These are phyloP conservation scores for Furcula furcula DNA, from an alignment of 2,888 invertebrate species.

Conservation along the genomic window DNA sequence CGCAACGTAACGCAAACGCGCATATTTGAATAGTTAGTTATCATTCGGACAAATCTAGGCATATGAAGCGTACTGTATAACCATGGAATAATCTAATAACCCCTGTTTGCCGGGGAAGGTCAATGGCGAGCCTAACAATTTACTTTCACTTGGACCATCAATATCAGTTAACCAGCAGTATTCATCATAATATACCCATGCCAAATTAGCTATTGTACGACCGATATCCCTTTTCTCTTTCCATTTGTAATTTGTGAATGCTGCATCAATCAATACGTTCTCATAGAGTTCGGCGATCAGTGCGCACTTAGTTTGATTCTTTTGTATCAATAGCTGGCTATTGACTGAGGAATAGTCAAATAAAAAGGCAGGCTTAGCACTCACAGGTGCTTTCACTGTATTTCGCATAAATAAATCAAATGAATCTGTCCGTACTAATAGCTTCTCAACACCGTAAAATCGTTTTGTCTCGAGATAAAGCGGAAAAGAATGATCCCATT, in stretches of 20 bases:
- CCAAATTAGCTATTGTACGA: constrained; percentile 35
- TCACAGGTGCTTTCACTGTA: constrained; percentile 25
- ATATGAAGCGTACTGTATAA: too few species aligned
- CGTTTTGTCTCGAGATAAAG: not conserved
- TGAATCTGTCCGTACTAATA: constrained; percentile 6
- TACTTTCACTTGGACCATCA: constrained; percentile 61
- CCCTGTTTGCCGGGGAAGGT: too few species aligned
- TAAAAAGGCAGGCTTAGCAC: constrained; percentile 12
- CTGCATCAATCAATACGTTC: constrained; percentile 29
- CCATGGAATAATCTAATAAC: too few species aligned
- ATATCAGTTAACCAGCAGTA: constrained; percentile 26
- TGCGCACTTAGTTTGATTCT: constrained; percentile 7
- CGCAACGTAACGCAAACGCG: too few species aligned
- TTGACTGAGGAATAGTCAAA: constrained; percentile 7
- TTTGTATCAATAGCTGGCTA: constrained; percentile 8
- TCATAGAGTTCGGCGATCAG: constrained; percentile 17
- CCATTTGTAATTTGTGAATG: constrained; percentile 28
- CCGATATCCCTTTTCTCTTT: constrained; percentile 39
- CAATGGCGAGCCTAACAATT: constrained; percentile 50
- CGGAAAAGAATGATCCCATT: constrained; percentile 3
- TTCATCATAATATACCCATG: constrained; percentile 41
- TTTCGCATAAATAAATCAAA: constrained; percentile 16
- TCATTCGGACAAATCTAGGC: too few species aligned
- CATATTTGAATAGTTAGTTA: too few species aligned
- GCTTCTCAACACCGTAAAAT: constrained; percentile 6